These are phyloP conservation scores for Pseudolaguvia tuberculata DNA, from an alignment of 2,113 vertebrate genomes.

Conservation along the genomic window DNA sequence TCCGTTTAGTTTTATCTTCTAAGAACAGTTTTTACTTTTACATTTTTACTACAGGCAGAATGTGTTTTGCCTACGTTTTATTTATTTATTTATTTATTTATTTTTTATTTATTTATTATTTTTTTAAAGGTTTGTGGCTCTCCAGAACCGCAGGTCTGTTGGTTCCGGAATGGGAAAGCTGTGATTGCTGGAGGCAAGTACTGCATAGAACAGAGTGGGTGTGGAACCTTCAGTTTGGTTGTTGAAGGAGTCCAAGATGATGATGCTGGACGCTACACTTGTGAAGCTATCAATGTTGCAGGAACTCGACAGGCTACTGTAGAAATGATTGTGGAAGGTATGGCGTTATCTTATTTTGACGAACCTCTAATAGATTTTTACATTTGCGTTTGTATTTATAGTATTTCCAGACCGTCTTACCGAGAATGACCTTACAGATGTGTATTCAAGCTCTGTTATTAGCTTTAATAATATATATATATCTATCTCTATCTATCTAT, in stretches of 20 bases:
- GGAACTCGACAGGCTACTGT: conserved; percentile 82
- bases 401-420: background rate
- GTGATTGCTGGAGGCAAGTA: conserved; percentile 69
- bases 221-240: conserved; percentile 79
- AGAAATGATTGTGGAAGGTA: conserved; percentile 85
- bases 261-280: conserved; percentile 83
- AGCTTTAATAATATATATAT: too few species aligned
- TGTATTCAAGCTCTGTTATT: too few species aligned
- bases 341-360: background rate
- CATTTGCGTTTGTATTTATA: background rate
- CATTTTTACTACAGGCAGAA: background rate
- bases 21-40: background rate
- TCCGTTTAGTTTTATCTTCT: background rate
- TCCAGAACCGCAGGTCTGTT: conserved; percentile 83
- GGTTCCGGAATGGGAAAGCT: conserved; percentile 79
- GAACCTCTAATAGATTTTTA: background rate
- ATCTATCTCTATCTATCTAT: too few species aligned
- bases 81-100: background rate
- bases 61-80: background rate
- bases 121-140: conserved; percentile 77
- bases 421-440: background rate
- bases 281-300: conserved; percentile 77
- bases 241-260: conserved; percentile 70
- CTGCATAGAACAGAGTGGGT: conserved; percentile 61
- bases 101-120: too few species aligned